phyloP scores from a whole-genome alignment of 2,797 vertebrate species.

The Acrossocheilus fasciatus region DNA sequence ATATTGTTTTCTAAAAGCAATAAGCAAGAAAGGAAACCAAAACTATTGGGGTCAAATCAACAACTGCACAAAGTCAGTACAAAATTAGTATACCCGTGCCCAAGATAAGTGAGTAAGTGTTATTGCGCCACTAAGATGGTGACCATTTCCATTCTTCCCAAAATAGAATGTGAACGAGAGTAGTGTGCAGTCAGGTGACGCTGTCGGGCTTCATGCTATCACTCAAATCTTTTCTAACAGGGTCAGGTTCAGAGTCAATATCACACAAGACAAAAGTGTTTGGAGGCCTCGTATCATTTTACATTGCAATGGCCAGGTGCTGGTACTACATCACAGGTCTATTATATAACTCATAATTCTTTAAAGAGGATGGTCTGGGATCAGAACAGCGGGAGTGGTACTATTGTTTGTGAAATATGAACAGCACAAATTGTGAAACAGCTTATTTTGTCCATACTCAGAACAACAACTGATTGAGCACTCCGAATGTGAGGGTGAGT shows the following conservation, averaged over 20 bases:
- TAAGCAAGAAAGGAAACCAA: not conserved
- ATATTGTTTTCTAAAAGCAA: not conserved
- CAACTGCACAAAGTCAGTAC: constrained; percentile 3
- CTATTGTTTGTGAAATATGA: constrained; percentile 59
- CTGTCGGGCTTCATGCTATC: constrained; percentile 28
- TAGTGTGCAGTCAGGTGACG: constrained; percentile 40
- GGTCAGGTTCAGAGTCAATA: constrained; percentile 54
- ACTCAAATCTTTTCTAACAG: constrained; percentile 45
- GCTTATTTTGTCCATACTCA: constrained; percentile 7
- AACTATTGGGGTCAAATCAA: constrained; percentile 5
- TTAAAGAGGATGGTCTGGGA: constrained; percentile 72
- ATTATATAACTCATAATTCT: constrained; percentile 79
- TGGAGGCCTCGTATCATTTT: constrained; percentile 54
- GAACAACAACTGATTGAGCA: constrained; percentile 15
- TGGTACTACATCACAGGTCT: constrained; percentile 68
- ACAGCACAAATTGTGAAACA: constrained; percentile 10
- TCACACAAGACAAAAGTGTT: constrained; percentile 55
- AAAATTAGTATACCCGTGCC: constrained; percentile 1
- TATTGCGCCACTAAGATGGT: constrained; percentile 15
- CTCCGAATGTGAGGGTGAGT: not conserved
- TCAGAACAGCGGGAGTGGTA: constrained; percentile 34
- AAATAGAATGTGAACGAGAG: constrained; percentile 44
- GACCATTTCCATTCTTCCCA: constrained; percentile 40
- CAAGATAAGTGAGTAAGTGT: not conserved
- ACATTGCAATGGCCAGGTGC: constrained; percentile 69